Conservation (phyloP, 2,113 vertebrate genomes). For the Empidonax alnorum region DNA sequence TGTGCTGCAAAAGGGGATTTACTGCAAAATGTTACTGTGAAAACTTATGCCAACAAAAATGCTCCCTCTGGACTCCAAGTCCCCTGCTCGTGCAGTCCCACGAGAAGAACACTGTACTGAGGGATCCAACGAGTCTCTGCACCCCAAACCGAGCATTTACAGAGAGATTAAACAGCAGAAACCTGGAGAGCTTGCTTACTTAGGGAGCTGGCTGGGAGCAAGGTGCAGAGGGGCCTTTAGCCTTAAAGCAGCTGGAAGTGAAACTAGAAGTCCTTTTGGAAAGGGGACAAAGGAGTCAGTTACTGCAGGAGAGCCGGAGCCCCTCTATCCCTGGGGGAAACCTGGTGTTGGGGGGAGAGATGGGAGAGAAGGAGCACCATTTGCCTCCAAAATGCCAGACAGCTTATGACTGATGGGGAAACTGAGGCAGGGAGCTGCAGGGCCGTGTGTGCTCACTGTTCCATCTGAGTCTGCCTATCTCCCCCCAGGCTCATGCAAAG, state of each 20-base stretch:
- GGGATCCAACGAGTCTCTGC: background rate
- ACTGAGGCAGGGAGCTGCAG: background rate
- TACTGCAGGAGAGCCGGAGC: background rate
- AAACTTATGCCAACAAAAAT: background rate
- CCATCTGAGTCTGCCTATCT: background rate
- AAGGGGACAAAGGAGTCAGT: background rate
- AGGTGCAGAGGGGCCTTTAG: background rate
- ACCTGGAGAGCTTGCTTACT: background rate
- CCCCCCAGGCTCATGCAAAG: background rate
- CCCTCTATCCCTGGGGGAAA: background rate
- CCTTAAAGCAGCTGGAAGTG: background rate
- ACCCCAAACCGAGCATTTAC: background rate
- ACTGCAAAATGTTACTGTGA: background rate
- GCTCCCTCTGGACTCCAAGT: background rate
- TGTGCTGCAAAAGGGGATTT: background rate
- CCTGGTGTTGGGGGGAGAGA: background rate
- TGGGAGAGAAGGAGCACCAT: background rate
- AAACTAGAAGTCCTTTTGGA: background rate
- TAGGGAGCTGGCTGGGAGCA: background rate
- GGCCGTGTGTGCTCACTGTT: background rate
- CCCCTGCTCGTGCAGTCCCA: background rate
- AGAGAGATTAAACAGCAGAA: background rate
- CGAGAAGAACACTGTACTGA: background rate
- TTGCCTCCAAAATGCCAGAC: background rate
- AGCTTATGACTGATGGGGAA: background rate